These are phyloP conservation scores for Eupithecia vulgata DNA, from an alignment of 2,888 invertebrate species.

Conservation along the genomic window DNA sequence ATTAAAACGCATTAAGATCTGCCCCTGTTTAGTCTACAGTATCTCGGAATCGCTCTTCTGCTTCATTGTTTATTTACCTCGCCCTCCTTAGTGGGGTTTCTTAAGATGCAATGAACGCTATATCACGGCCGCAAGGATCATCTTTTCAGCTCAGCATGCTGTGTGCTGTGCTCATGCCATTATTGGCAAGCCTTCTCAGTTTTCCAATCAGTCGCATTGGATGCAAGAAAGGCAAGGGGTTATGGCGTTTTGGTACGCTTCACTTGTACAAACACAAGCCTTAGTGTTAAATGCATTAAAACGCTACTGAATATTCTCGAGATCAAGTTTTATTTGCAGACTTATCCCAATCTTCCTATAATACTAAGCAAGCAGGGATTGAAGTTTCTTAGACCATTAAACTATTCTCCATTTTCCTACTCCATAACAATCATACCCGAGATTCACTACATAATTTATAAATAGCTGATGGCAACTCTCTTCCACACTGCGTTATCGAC, in stretches of 20 bases:
- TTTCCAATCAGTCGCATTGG: background rate
- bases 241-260: background rate
- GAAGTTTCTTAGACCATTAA: background rate
- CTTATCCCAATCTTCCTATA: background rate
- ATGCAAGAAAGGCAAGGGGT: background rate
- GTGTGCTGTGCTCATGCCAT: no score
- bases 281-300: background rate
- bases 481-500: background rate
- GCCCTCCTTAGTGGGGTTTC: conserved; percentile 51
- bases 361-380: background rate
- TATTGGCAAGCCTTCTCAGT: background rate
- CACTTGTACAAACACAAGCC: background rate
- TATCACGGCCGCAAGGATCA: background rate
- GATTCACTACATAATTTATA: background rate
- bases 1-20: conserved; percentile 63
- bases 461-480: background rate
- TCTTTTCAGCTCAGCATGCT: background rate
- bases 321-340: conserved; percentile 6
- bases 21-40: conserved; percentile 72
- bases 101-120: background rate
- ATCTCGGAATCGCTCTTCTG: conserved; percentile 64
- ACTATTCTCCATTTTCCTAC: background rate
- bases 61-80: conserved; percentile 62
- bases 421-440: background rate
- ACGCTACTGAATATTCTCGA: background rate